Evolutionary conservation across 1,140 invertebrate genomes (phyloP), one percentile per base, ranked within the genome.

Genomic region (Maconellicoccus hirsutus): DNA sequence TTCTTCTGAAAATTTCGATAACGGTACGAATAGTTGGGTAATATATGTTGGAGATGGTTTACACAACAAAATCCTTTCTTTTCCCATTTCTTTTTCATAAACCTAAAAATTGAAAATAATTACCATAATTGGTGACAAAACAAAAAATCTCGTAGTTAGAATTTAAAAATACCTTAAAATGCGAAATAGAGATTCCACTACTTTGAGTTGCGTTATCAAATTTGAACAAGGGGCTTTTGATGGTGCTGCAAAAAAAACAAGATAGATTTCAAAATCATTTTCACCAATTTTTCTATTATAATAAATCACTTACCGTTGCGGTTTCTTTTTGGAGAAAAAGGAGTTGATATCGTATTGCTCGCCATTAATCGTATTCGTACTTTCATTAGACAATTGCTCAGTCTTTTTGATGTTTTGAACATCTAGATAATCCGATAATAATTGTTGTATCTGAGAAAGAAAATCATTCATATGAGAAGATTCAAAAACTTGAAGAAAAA

Each of bases 321-420:
- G 61, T 25, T 66, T 66, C 25, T 66, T 66, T 16, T 26, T 66
- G 22, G 61, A 16, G 21, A 66, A 66, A 66, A 66, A 66, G 1
- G 61, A 66, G 19, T 26, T 66, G 10, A 66, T 66, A 66, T 66
- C 61, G 22, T 66, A 66, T 26, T 66, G 61, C 25, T 66, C 61
- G 4, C 61, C 61, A 23, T 23, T 66, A 1, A 12, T 22, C 10
- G 16, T 3, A 66, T 23, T 66, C 10, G 61, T 23, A 66, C 25
- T 66, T 16, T 66, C 61, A 66, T 12, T 16, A 10, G 61, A 25
- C 25, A 14, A 19, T 25, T 66, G 61, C 10, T 66, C 61, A 26
- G 25, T 66, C 25, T 66, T 66, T 26, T 66, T 66, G 21, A 66
- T 26, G 25, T 66, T 66, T 25, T 66, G 22, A 25, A 66, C 61